These are phyloP conservation scores for Anhinga rufa DNA, from an alignment of 2,113 vertebrate genomes.

Conservation along the genomic window DNA sequence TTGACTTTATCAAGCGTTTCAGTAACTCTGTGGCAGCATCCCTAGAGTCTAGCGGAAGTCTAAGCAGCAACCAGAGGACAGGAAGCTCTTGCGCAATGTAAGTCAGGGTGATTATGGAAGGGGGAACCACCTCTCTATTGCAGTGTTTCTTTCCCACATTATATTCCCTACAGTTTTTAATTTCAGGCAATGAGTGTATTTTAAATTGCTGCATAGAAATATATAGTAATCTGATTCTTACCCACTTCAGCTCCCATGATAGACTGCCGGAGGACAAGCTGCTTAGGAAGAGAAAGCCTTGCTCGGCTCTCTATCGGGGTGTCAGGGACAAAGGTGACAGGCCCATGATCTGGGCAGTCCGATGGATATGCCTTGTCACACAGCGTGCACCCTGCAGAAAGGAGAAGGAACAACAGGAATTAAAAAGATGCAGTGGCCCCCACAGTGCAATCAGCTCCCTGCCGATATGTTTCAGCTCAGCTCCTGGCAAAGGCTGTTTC, in stretches of 20 bases:
- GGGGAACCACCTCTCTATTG: not conserved
- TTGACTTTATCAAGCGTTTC: not conserved
- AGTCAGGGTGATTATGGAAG: not conserved
- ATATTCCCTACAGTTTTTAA: not conserved
- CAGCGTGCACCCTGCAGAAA: slow-evolving; percentile 88
- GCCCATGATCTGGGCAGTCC: slow-evolving; percentile 94
- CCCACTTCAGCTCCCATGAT: slow-evolving; percentile 87
- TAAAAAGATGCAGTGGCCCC: not conserved
- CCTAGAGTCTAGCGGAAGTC: not conserved
- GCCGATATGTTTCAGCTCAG: not conserved
- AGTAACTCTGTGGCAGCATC: not conserved
- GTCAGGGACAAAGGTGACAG: slow-evolving; percentile 93
- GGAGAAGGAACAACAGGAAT: not conserved
- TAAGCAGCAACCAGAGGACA: not conserved
- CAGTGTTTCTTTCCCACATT: not conserved
- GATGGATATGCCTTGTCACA: slow-evolving; percentile 95
- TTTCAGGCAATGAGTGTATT: not conserved
- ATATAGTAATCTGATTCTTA: slow-evolving; percentile 52
- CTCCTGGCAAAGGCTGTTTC: not conserved
- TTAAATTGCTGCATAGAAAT: not conserved
- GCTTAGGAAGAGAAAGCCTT: slow-evolving; percentile 91
- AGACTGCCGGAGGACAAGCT: slow-evolving; percentile 87
- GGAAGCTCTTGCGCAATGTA: not conserved
- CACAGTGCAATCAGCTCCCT: not conserved
- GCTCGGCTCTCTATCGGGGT: slow-evolving; percentile 92